Percentiles rank a stretch among this genome's conserved stretches.
These are phyloP conservation scores for Bellardia pandia DNA, from an alignment of 2,888 invertebrate genomes.

Conservation along the genomic window DNA sequence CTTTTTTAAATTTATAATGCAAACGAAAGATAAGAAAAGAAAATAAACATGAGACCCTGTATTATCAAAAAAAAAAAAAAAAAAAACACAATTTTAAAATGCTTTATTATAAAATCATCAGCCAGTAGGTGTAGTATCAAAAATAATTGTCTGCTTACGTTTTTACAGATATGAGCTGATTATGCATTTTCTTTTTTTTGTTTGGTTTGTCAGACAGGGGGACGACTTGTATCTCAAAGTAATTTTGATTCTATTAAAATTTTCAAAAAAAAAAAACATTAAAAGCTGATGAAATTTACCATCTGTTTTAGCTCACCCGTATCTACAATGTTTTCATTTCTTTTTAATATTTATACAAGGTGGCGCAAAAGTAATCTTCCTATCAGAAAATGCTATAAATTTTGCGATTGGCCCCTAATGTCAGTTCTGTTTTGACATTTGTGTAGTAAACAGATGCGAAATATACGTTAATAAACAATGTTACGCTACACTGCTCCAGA, in stretches of 20 bases:
- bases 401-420: no score
- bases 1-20: background rate
- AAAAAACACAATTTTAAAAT: background rate
- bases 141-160: no score
- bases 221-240: conserved; percentile 2
- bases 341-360: no score
- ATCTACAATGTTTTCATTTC: conserved; percentile 4
- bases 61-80: conserved; percentile 10
- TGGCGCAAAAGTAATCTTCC: no score
- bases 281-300: conserved; percentile 25
- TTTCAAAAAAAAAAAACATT: background rate
- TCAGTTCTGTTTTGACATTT: no score
- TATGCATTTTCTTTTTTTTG: background rate
- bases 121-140: background rate
- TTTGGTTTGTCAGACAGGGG: conserved; percentile 25
- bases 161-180: conserved; percentile 6
- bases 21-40: conserved; percentile 22
- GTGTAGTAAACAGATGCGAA: no score
- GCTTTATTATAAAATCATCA: background rate
- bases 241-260: background rate
- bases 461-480: no score
- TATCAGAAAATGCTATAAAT: no score
- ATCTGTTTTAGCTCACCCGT: conserved; percentile 26
- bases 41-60: background rate
- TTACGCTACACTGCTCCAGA: no score